Percentiles rank a stretch among this genome's conserved stretches.
Evolutionary conservation across 92 coral and sea anemone genomes (phyloP).

Genomic region (Epizoanthus stellaris): DNA sequence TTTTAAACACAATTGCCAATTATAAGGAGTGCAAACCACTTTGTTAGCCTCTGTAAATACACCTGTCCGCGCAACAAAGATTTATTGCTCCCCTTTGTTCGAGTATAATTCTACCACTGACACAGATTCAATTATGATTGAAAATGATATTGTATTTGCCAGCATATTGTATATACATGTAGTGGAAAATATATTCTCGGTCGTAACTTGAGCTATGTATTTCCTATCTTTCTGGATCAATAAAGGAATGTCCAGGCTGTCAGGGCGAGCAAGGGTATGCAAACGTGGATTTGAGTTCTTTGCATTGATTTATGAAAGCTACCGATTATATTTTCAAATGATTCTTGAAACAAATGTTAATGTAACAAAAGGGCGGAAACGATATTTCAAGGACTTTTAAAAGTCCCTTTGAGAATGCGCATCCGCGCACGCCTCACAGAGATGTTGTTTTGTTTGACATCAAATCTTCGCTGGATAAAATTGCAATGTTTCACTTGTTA

Average conservation of each 20-base stretch:
- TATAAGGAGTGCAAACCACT: slow-evolving; percentile 21
- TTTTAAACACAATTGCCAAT: slow-evolving; percentile 4
- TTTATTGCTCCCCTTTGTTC: slow-evolving; percentile 18
- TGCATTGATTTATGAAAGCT: not conserved
- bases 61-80: slow-evolving; percentile 13
- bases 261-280: not conserved
- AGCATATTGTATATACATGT: not conserved
- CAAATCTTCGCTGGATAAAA: not conserved
- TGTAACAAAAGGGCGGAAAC: slow-evolving; percentile 42
- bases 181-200: not conserved
- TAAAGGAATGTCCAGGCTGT: not conserved
- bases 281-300: slow-evolving; percentile 13
- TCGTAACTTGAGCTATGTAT: not conserved
- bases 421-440: not conserved
- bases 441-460: slow-evolving; percentile 19
- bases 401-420: not conserved
- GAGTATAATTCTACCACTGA: slow-evolving; percentile 13
- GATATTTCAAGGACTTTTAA: slow-evolving; percentile 14
- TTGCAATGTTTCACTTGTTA: not conserved
- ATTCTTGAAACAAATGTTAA: not conserved
- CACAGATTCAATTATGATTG: slow-evolving; percentile 13
- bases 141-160: slow-evolving; percentile 4
- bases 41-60: slow-evolving; percentile 27
- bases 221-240: not conserved
- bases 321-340: slow-evolving; percentile 21